Base-by-base conservation (phyloP, 2,113 vertebrate genomes). In the Ptychochromis oligacanthus region DNA sequence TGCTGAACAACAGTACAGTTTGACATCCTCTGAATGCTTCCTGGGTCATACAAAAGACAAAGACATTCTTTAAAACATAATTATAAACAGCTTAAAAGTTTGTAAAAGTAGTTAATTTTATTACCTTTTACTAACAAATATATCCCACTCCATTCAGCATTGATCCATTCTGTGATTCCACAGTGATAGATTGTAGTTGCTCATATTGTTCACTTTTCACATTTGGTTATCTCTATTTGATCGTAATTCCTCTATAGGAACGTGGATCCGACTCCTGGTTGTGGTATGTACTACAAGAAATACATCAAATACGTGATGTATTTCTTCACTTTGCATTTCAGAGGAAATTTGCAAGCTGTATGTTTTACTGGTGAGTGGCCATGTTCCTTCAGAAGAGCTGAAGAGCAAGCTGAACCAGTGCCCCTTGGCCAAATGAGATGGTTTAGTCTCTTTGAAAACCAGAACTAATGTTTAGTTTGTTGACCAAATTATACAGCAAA, bases 101-200 rank as follows among this genome's bases (percentile, higher is more conserved):
- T 24, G n/a, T 43, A 65, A 65, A 43, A 43, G 13, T 24, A 43
- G 36, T 22, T 2, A 12, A 65, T n/a, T 2, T 64, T 46, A 52
- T 46, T 76, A 89, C 88, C 88, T 65, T 77, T 62, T 1, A 89
- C 15, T 8, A 11, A 64, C 88, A 89, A 77, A 72, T 87, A 87
- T 0, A 14, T 80, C 14, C 20, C 79, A 22, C 3, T 82, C 85
- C 85, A 89, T 2, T 60, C 36, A 64, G 77, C 61, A 1, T 43
- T 17, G 22, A 11, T 34, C 81, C 79, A 84, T 24, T 43, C 59
- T 1, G 14, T 43, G 43, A 64, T 26, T 4, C 56, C 82, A 31
- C 88, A 90, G 77, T 90, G 74, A 80, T 85, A 85, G 15, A 83
- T 38, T 65, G 36, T n/a, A 40, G 4, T 0, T 7, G 38, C 40